phyloP scores from a whole-genome alignment of 2,113 vertebrate genomes.

The Poecile atricapillus region DNA sequence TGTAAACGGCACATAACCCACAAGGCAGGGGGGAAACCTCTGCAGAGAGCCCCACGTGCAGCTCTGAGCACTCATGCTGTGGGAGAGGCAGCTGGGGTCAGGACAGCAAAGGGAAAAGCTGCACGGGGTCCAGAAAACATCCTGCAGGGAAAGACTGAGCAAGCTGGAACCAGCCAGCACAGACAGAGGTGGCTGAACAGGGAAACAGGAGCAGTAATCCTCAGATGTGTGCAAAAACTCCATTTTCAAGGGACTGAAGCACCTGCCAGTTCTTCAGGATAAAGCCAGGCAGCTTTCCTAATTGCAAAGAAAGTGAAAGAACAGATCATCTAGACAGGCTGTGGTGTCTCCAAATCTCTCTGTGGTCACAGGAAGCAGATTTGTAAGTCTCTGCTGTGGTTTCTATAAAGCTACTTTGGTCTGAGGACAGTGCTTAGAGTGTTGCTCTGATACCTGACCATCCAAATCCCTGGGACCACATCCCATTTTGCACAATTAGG shows the following conservation, averaged over 20 bases:
- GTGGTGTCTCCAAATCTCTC: neutral
- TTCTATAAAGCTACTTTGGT: neutral
- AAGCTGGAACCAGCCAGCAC: neutral
- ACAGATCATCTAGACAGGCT: neutral
- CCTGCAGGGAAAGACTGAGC: neutral
- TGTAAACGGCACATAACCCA: neutral
- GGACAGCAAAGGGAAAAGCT: neutral
- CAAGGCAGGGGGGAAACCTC: neutral
- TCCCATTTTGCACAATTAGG: neutral
- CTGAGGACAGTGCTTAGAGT: neutral
- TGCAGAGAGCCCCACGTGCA: neutral
- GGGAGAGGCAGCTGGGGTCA: neutral
- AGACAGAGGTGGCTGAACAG: neutral
- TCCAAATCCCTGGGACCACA: neutral
- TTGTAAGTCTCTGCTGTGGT: neutral
- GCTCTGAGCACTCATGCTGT: accelerated
- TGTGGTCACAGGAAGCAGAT: neutral
- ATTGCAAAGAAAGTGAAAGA: neutral
- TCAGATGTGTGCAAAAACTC: neutral
- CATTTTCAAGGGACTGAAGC: neutral
- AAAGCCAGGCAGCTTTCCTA: neutral
- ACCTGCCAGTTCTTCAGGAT: neutral
- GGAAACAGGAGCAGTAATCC: neutral
- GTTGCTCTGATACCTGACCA: neutral
- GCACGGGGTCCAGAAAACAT: neutral